phyloP scores from a whole-genome alignment of 2,113 vertebrate species.

The Daphoenositta chrysoptera region DNA sequence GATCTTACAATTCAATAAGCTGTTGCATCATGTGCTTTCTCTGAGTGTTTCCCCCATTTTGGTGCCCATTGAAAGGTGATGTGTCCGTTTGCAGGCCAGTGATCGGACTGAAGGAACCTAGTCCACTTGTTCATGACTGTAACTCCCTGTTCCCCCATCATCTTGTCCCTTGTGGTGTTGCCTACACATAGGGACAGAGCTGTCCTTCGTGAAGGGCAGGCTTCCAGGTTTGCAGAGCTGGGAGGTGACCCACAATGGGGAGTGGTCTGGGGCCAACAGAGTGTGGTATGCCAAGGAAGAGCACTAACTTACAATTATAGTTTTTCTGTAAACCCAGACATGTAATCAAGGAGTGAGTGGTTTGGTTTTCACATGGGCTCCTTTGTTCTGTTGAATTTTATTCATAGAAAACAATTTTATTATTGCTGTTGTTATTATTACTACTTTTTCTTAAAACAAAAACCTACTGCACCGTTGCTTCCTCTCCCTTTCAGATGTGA shows the following conservation, averaged over 20 bases:
- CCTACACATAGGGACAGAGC: neutral
- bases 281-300: neutral
- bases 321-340: neutral
- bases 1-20: neutral
- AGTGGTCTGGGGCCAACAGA: neutral
- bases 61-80: neutral
- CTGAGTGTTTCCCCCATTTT: neutral
- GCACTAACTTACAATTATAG: neutral
- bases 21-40: neutral
- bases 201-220: neutral
- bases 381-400: slow-evolving; percentile 63
- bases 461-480: slow-evolving; percentile 50
- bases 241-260: neutral
- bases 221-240: neutral
- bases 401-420: neutral
- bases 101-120: neutral
- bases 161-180: neutral
- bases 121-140: neutral
- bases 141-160: neutral
- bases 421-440: neutral
- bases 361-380: slow-evolving; percentile 15
- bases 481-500: slow-evolving; percentile 51
- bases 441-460: neutral
- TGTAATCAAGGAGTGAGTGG: neutral
- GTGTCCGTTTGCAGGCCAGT: neutral